Conservation (phyloP, 2,113 vertebrate species). For the Mellivora capensis region DNA sequence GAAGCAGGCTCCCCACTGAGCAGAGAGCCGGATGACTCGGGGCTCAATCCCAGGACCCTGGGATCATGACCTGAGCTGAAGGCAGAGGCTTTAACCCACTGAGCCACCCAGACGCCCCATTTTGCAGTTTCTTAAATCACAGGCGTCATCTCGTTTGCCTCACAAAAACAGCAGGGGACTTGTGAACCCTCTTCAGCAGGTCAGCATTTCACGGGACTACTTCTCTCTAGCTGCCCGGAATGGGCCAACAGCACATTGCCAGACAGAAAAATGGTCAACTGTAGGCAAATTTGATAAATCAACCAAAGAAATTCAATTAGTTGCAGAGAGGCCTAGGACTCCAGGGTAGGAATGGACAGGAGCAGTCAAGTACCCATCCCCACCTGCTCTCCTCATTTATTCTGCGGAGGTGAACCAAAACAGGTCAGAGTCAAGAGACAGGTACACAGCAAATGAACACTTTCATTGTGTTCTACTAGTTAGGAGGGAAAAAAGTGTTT, state of each 20-base stretch:
- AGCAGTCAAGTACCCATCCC: neutral
- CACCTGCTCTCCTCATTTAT: neutral
- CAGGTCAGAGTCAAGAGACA: neutral
- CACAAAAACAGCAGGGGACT: neutral
- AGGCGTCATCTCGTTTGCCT: neutral
- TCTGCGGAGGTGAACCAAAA: neutral
- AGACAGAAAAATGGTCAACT: neutral
- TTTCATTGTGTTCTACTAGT: neutral
- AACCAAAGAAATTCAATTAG: neutral
- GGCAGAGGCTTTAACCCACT: no score
- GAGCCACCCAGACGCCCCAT: neutral
- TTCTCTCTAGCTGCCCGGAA: neutral
- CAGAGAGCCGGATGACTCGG: no score
- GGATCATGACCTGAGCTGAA: no score
- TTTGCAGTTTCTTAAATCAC: slow-evolving; percentile 4
- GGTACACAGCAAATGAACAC: neutral
- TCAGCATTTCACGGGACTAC: neutral
- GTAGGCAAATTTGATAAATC: neutral
- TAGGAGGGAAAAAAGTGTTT: neutral
- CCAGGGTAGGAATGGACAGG: no score
- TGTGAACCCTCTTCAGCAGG: neutral
- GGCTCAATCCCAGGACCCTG: no score
- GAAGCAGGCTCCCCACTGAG: no score
- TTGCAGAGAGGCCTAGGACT: neutral
- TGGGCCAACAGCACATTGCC: neutral